Conservation (phyloP, 2,797 vertebrate genomes). For the Melanotaenia trifasciata region DNA sequence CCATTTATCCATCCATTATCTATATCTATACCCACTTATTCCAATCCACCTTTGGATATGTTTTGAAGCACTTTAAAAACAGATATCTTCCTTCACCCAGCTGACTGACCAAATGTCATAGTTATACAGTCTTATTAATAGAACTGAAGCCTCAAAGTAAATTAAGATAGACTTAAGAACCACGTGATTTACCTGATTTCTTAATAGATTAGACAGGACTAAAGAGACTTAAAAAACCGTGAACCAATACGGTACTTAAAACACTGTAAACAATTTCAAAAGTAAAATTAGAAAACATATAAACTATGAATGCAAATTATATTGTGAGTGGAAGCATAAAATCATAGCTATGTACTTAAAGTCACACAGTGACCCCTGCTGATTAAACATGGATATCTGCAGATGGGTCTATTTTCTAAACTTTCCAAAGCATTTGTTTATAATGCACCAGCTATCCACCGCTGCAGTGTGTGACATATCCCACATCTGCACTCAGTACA, state of each 20-base stretch:
- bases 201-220: neutral
- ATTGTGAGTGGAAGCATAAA: neutral
- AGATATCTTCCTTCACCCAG: too few relatives aligned
- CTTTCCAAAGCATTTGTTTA: neutral
- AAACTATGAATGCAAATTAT: neutral
- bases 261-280: neutral
- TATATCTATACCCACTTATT: too few relatives aligned
- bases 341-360: neutral
- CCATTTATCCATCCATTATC: too few relatives aligned
- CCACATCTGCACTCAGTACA: neutral
- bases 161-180: too few relatives aligned
- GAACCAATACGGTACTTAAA: neutral
- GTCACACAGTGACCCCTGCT: constrained; percentile 47
- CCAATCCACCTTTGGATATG: too few relatives aligned
- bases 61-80: too few relatives aligned
- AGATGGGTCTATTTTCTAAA: neutral
- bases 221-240: neutral
- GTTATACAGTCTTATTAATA: too few relatives aligned
- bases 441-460: neutral
- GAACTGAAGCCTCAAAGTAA: too few relatives aligned
- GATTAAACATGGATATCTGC: constrained; percentile 21
- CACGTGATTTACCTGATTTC: neutral
- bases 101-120: too few relatives aligned
- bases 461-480: constrained; percentile 3
- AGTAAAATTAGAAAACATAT: neutral